Evolutionary conservation across 1,140 invertebrate genomes (phyloP).

Genomic region (Drosophila sucinea): DNA sequence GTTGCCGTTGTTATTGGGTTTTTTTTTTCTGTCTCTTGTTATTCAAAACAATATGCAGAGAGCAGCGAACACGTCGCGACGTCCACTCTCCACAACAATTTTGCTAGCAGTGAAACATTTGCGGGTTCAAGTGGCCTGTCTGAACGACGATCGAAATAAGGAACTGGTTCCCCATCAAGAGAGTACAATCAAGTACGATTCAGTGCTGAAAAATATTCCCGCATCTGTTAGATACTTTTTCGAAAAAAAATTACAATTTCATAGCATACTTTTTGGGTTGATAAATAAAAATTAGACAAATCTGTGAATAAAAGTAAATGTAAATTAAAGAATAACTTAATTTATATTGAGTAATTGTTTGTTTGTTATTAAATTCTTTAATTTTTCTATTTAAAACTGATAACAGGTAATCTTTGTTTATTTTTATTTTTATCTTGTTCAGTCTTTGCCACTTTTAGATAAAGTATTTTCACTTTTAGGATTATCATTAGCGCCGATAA

Average conservation of each 20-base stretch:
- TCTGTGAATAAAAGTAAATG: background rate
- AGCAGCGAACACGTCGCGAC: slow-evolving; percentile 36
- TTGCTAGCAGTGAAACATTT: slow-evolving; percentile 47
- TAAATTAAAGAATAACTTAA: background rate
- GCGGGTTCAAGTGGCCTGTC: background rate
- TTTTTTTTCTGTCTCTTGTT: slow-evolving; percentile 2
- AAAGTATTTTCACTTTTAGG: background rate
- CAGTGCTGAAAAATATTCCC: slow-evolving; percentile 8
- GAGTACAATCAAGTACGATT: background rate
- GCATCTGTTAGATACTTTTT: slow-evolving; percentile 5
- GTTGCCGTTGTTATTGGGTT: background rate
- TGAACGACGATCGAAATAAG: background rate
- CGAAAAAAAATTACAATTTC: background rate
- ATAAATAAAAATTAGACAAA: background rate
- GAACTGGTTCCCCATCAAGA: slow-evolving; percentile 2
- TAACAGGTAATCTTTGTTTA: background rate
- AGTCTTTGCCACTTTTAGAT: background rate
- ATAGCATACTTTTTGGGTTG: background rate
- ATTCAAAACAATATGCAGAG: slow-evolving; percentile 20
- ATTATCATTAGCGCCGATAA: background rate
- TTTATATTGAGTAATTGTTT: background rate
- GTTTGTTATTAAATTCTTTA: background rate
- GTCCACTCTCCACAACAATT: slow-evolving; percentile 56
- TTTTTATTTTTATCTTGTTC: background rate
- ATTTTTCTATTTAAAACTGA: background rate